Evolutionary conservation across 2,113 vertebrate genomes (phyloP).

Genomic region (Myiozetetes cayanensis): DNA sequence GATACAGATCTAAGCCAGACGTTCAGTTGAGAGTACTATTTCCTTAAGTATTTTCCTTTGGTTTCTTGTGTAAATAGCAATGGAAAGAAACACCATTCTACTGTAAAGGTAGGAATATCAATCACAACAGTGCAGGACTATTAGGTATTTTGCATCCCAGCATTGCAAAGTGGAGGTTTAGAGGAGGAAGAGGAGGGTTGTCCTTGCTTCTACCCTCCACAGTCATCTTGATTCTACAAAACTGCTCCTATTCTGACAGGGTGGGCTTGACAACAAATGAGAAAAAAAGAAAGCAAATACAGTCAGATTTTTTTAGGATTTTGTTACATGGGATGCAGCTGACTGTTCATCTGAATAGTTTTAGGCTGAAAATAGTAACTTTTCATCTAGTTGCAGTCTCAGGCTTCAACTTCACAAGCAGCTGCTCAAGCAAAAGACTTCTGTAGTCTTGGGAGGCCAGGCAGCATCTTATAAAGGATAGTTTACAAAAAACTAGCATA

Average conservation of each 20-base stretch:
- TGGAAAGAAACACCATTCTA: neutral
- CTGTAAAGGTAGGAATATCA: neutral
- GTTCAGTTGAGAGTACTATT: neutral
- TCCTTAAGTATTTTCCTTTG: neutral
- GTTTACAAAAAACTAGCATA: neutral
- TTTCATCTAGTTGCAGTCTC: neutral
- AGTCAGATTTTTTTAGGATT: neutral
- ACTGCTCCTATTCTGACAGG: neutral
- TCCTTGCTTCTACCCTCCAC: neutral
- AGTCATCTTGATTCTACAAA: neutral
- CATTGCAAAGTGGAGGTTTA: neutral
- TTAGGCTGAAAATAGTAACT: neutral
- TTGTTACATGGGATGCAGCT: conserved; percentile 27
- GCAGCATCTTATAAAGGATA: neutral
- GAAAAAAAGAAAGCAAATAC: conserved; percentile 14
- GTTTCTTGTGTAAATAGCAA: neutral
- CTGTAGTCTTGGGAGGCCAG: neutral
- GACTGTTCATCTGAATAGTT: neutral
- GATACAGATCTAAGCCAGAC: neutral
- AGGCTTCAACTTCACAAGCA: neutral
- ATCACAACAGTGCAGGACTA: neutral
- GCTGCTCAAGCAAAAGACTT: neutral
- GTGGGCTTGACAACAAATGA: neutral
- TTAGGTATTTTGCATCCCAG: neutral
- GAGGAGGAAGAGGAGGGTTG: neutral